Evolutionary conservation across 2,797 vertebrate genomes (phyloP).

Genomic region (Anguilla pacifica): DNA sequence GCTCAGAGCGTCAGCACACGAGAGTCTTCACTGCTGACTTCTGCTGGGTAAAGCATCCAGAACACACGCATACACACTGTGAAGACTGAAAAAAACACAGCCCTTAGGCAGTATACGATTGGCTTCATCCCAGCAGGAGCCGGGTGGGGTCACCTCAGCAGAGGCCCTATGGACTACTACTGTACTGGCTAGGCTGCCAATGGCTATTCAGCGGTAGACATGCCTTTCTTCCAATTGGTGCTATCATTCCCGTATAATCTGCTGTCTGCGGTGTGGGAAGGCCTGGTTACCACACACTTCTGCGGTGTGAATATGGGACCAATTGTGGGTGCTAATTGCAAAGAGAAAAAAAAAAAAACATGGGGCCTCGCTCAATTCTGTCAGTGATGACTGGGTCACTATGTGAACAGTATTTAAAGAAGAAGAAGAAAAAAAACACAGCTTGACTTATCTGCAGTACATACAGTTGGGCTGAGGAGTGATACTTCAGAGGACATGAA

Average conservation of each 20-base stretch:
- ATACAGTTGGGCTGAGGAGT: not conserved
- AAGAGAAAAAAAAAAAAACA: not conserved
- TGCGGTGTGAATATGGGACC: not conserved
- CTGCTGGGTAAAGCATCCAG: not conserved
- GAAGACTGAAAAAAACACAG: not conserved
- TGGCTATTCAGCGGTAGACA: not conserved
- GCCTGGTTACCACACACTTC: not conserved
- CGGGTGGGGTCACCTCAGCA: not conserved
- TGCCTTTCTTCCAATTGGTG: not conserved
- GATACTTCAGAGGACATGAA: not conserved
- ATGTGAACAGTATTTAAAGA: not conserved
- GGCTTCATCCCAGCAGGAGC: not conserved
- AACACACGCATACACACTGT: not conserved
- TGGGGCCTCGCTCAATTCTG: not conserved
- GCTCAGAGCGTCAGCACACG: not conserved
- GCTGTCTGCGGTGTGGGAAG: not conserved
- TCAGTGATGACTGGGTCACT: not conserved
- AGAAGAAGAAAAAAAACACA: not conserved
- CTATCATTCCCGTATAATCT: not conserved
- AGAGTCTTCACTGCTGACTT: not conserved
- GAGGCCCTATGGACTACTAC: not conserved
- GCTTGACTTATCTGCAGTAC: not conserved
- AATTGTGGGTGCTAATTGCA: not conserved
- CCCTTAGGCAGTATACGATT: not conserved
- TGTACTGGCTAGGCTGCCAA: not conserved